A percentile compares a stretch with the other conserved stretches of the same genome.
These are phyloP conservation scores for Girardinichthys multiradiatus DNA, from an alignment of 2,113 vertebrate species.

Conservation along the genomic window DNA sequence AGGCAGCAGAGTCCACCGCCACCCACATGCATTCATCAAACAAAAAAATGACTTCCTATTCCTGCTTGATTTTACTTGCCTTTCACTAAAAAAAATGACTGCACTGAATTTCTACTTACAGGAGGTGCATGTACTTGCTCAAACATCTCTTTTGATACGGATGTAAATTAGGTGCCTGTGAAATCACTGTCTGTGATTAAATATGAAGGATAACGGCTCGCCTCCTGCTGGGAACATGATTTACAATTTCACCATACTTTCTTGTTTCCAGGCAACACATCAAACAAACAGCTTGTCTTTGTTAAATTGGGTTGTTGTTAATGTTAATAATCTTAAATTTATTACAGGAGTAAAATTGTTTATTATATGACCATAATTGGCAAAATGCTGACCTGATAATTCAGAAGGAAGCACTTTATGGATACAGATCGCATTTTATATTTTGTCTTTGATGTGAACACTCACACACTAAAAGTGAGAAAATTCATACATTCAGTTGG, in stretches of 20 bases:
- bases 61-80: slow-evolving; percentile 11
- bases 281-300: not conserved
- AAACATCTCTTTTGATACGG: not conserved
- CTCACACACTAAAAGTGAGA: too few species aligned
- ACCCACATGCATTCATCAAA: slow-evolving; percentile 28
- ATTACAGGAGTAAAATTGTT: not conserved
- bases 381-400: not conserved
- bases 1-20: not conserved
- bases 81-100: slow-evolving; percentile 1
- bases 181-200: not conserved
- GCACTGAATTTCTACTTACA: not conserved
- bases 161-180: not conserved
- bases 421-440: not conserved
- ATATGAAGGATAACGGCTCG: not conserved
- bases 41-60: slow-evolving; percentile 34
- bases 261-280: not conserved
- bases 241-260: not conserved
- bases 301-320: not conserved
- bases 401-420: not conserved
- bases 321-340: not conserved
- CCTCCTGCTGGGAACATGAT: not conserved
- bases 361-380: not conserved
- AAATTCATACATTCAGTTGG: too few species aligned
- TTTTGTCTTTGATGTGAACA: not conserved
- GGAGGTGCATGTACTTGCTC: slow-evolving; percentile 3